Evolutionary conservation across 1,140 invertebrate species (phyloP).

Genomic region (Muscidifurax raptorellus): DNA sequence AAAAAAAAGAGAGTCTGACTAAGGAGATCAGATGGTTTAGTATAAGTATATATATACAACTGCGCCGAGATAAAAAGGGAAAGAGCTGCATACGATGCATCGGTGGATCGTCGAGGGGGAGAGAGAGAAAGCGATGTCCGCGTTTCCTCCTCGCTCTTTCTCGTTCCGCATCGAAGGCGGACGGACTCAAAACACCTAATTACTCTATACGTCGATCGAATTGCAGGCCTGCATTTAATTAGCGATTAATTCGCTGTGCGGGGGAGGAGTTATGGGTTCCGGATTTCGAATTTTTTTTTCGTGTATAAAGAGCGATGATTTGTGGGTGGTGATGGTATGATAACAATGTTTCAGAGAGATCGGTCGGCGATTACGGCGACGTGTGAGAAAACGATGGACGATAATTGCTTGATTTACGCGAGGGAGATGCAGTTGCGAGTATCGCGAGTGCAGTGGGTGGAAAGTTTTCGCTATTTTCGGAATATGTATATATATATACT

Average conservation of each 20-base stretch:
- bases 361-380: neutral
- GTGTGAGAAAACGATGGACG: neutral
- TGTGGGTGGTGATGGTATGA: neutral
- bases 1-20: neutral
- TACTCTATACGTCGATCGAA: constrained; percentile 15
- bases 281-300: neutral
- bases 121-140: neutral
- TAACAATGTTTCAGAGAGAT: neutral
- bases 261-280: neutral
- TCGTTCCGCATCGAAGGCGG: neutral
- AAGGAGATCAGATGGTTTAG: constrained; percentile 1
- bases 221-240: constrained; percentile 35
- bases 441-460: too few species aligned
- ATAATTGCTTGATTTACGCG: neutral
- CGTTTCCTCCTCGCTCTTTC: neutral
- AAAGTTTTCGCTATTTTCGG: too few species aligned
- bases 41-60: too few species aligned
- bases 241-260: constrained; percentile 13
- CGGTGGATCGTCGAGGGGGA: neutral
- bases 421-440: too few species aligned
- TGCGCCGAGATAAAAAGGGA: constrained; percentile 14
- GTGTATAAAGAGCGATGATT: neutral
- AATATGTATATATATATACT: too few species aligned
- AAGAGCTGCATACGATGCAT: neutral
- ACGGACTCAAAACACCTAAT: constrained; percentile 3